Evolutionary conservation across 1,140 invertebrate species (phyloP), one percentile per base, ranked within the genome.

Genomic region (Tetragnatha versicolor): DNA sequence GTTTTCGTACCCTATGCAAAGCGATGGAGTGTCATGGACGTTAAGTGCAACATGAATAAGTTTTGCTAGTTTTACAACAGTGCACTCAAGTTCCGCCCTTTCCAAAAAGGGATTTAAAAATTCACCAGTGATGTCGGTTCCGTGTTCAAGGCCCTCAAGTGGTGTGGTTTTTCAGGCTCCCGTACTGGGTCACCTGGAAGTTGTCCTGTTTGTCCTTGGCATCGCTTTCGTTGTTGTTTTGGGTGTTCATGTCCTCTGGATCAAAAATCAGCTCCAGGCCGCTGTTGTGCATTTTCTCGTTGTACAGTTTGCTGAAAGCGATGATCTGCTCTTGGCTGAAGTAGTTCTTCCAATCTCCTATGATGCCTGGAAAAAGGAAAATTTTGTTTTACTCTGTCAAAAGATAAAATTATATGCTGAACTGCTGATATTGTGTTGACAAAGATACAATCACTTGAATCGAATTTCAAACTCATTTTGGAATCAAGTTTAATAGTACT

Each of bases 291-390:
- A 80, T 80, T 35, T 80, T 80, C 25, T 73, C 72, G 20, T 79
- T 72, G 49, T 80, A 82, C 2, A 80, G 27, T 37, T 90, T 84
- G 83, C 95, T 92, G 82, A 95, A 94, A 81, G 87, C 88, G n/a
- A 87, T 78, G 45, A 87, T 85, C 81, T 91, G 85, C 80, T 91
- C 88, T 1, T 70, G 82, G 10, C 89, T 89, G 90, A 95, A 93
- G 79, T 93, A 89, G 85, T 93, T 93, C 80, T 90, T 91, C 92
- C 93, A 95, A 83, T 94, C 93, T 0, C 94, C 94, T 31, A 94
- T 90, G 85, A 92, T 89, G 0, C 82, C 79, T 80, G 17, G 4
- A 37, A 65, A 27, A 33, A 2, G 10, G 5, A 22, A 76, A 45
- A 25, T n/a, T n/a, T n/a, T n/a, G n/a, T n/a, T n/a, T n/a, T n/a